Evolutionary conservation across 2,888 invertebrate genomes (phyloP).

Genomic region (Morinoia aosen): DNA sequence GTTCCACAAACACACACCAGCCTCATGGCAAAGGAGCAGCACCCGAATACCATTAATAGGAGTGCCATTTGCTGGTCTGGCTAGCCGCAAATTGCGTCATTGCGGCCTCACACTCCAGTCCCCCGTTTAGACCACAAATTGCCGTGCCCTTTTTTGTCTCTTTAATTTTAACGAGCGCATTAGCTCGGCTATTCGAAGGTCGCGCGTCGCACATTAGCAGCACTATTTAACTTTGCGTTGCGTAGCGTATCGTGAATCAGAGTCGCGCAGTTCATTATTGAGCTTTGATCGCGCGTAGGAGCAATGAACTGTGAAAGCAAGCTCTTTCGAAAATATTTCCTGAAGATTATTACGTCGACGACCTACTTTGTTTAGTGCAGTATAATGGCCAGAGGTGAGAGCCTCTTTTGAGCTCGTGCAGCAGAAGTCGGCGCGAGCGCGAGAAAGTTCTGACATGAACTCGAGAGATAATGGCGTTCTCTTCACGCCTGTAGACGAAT

Average conservation of each 20-base stretch:
- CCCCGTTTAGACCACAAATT: background rate
- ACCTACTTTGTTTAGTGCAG: no score
- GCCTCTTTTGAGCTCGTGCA: no score
- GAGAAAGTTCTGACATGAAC: no score
- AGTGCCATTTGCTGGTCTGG: background rate
- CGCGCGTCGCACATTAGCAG: background rate
- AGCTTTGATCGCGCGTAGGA: background rate
- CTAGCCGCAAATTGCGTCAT: background rate
- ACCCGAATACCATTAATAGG: background rate
- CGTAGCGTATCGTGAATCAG: no score
- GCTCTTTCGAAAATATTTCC: background rate
- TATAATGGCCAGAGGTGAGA: no score
- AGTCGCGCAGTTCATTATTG: background rate
- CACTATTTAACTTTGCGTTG: background rate
- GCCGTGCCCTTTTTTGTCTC: background rate
- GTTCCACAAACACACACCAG: background rate
- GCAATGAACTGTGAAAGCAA: background rate
- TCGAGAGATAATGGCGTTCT: no score
- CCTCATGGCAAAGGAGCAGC: background rate
- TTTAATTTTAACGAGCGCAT: background rate
- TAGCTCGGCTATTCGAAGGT: background rate
- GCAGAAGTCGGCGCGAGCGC: no score
- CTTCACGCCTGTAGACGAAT: no score
- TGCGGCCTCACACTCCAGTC: background rate
- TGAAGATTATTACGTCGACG: no score